phyloP scores from a whole-genome alignment of 1,140 invertebrate genomes.

The Micrasema minimum region DNA sequence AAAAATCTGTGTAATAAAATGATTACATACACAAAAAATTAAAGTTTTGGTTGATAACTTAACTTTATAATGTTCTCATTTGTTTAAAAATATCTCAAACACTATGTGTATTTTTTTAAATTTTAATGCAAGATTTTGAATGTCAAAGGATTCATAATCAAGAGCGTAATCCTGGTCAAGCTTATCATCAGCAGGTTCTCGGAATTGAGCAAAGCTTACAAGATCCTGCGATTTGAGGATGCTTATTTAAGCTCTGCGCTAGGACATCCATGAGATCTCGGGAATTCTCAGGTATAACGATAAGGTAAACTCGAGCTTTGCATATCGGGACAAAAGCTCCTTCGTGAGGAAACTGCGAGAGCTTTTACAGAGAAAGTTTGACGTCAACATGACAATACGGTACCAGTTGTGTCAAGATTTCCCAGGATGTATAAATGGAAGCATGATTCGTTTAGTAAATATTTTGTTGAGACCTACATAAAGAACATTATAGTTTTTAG shows the following conservation, averaged over 20 bases:
- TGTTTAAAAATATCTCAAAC: too few species aligned
- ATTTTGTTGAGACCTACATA: neutral
- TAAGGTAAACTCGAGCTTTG: conserved; percentile 27
- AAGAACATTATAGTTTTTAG: neutral
- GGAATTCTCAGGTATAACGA: conserved; percentile 24
- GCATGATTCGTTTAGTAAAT: neutral
- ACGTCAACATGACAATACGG: conserved; percentile 38
- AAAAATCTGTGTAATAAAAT: too few species aligned
- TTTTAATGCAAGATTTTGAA: too few species aligned
- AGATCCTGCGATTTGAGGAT: conserved; percentile 14
- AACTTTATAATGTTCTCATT: too few species aligned
- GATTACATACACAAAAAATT: too few species aligned
- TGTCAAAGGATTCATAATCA: conserved; percentile 8
- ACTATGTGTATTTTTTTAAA: too few species aligned
- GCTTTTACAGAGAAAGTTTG: conserved; percentile 17
- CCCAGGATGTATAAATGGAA: conserved; percentile 9
- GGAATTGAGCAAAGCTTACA: conserved; percentile 12
- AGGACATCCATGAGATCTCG: conserved; percentile 23
- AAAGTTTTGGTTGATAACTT: too few species aligned
- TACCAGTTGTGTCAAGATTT: conserved; percentile 11
- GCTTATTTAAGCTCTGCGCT: conserved; percentile 21
- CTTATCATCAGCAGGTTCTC: conserved; percentile 9
- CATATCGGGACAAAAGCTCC: conserved; percentile 34
- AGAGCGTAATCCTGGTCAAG: conserved; percentile 17
- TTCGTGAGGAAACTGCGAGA: conserved; percentile 25